Percentiles rank a stretch among this genome's conserved stretches.
Evolutionary conservation across 1,140 invertebrate species (phyloP).

Genomic region (Ostrea denselamellosa): DNA sequence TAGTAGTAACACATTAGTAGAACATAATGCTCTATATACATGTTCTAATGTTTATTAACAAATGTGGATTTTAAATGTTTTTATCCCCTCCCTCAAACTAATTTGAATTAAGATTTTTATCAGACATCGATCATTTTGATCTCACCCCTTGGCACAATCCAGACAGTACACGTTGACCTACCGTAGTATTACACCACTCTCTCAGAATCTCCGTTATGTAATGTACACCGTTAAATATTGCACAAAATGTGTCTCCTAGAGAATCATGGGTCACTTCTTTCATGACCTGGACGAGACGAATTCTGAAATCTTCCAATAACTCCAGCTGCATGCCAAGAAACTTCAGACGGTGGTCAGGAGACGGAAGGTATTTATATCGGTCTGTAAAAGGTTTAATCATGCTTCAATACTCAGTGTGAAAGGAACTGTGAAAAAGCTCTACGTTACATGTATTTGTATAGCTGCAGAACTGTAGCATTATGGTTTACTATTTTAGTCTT

Average conservation of each 20-base stretch:
- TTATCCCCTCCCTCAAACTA: too few relatives aligned
- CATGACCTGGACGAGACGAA: slow-evolving; percentile 87
- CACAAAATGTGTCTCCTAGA: slow-evolving; percentile 82
- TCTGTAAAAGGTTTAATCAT: slow-evolving; percentile 79
- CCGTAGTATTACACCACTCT: slow-evolving; percentile 92
- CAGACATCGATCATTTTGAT: too few relatives aligned
- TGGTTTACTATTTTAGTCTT: too few relatives aligned
- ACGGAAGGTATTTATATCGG: slow-evolving; percentile 89
- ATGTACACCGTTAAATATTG: slow-evolving; percentile 91
- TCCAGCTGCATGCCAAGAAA: slow-evolving; percentile 94
- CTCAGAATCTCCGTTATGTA: slow-evolving; percentile 88
- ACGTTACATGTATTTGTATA: not conserved
- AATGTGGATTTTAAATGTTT: too few relatives aligned
- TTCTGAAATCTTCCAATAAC: slow-evolving; percentile 92
- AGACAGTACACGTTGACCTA: slow-evolving; percentile 77
- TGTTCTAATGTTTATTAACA: too few relatives aligned
- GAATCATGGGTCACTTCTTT: slow-evolving; percentile 83
- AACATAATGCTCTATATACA: too few relatives aligned
- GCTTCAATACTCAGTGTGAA: not conserved
- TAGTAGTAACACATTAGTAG: too few relatives aligned
- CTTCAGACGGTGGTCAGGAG: slow-evolving; percentile 91
- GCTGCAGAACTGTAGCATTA: too few relatives aligned
- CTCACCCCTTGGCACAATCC: too few relatives aligned
- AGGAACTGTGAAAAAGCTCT: not conserved
- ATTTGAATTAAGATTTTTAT: too few relatives aligned